phyloP scores from a whole-genome alignment of 2,797 vertebrate genomes.

The Philypnodon macrostomus region DNA sequence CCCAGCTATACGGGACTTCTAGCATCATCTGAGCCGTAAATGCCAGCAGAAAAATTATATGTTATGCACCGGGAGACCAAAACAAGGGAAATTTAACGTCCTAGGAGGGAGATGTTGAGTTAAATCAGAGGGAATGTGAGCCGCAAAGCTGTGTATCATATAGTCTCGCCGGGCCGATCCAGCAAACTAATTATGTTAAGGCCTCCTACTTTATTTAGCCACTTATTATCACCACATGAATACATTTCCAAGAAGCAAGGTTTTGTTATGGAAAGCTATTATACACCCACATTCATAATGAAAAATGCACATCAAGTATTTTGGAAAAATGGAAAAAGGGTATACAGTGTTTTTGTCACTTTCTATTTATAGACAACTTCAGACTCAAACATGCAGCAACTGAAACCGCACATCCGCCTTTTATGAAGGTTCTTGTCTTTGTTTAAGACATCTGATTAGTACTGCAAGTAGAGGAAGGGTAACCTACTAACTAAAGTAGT shows the following conservation, averaged over 20 bases:
- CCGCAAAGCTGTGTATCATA: conserved; percentile 20
- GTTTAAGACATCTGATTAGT: no score
- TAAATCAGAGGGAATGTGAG: conserved; percentile 32
- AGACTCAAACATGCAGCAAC: no score
- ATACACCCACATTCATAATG: conserved; percentile 35
- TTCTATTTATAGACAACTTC: no score
- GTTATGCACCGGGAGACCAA: conserved; percentile 26
- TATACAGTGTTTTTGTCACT: no score
- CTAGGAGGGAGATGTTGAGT: conserved; percentile 25
- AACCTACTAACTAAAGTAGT: no score
- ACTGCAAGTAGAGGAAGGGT: no score
- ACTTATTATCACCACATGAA: conserved; percentile 38
- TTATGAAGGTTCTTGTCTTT: no score
- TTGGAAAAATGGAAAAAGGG: conserved; percentile 6
- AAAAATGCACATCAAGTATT: conserved; percentile 35
- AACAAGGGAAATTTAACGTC: conserved; percentile 17
- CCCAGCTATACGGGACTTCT: conserved; percentile 29
- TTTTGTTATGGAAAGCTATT: conserved; percentile 27
- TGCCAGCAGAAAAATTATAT: conserved; percentile 24
- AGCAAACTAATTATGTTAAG: conserved; percentile 35
- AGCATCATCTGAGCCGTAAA: conserved; percentile 33
- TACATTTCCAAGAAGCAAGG: conserved; percentile 27
- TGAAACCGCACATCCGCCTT: no score
- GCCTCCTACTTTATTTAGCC: conserved; percentile 30
- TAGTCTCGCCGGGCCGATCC: conserved; percentile 38